Base-by-base conservation (phyloP, 2,113 vertebrate genomes). In the Hippocampus comes region DNA sequence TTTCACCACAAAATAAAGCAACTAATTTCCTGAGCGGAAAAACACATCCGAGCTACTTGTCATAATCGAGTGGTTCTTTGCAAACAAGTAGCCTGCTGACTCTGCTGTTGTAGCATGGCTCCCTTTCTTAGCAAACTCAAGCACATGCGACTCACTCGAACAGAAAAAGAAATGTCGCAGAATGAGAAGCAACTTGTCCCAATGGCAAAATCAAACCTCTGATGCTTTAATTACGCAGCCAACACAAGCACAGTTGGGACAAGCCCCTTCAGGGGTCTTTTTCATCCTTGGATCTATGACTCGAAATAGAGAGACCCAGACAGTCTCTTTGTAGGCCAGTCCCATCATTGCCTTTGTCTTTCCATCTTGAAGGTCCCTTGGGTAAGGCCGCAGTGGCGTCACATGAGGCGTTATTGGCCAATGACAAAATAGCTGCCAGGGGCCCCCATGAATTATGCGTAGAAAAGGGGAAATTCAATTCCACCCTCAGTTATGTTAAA, bases 361-460 rank as follows among this genome's bases (percentile, higher is more conserved):
- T 75, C 69, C 70, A 46, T 85, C 77, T 72, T 20, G 25, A 38
- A 41, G 72, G 80, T 90, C 91, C 87, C 88, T 43, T 30, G 89
- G 85, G 88, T 88, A 78, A 86, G 79, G 78, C 68, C 80, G 42
- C 80, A 21, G 70, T 27, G 61, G 87, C 55, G 72, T 87, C 86
- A 80, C 82, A 79, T 88, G 88, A 87, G 85, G 80, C 78, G 67
- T 84, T 51, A 86, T 77, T 75, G 82, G 85, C 80, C 87, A 88
- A 89, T 91, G 89, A 92, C 83, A 90, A 92, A 92, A 85, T 87
- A 84, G 89, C 89, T 88, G 89, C 86, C 86, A 88, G 79, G 59
- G 14, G 27, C 75, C 48, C 72, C 91, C 88, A 92, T 93, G 87
- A 90, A 93, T 93, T 89, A 92, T 93, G 90, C 89, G 90, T 61